Evolutionary conservation across 35 echinoderm and acorn worm species (phyloP).

Genomic region (Holothuria glaberrima): DNA sequence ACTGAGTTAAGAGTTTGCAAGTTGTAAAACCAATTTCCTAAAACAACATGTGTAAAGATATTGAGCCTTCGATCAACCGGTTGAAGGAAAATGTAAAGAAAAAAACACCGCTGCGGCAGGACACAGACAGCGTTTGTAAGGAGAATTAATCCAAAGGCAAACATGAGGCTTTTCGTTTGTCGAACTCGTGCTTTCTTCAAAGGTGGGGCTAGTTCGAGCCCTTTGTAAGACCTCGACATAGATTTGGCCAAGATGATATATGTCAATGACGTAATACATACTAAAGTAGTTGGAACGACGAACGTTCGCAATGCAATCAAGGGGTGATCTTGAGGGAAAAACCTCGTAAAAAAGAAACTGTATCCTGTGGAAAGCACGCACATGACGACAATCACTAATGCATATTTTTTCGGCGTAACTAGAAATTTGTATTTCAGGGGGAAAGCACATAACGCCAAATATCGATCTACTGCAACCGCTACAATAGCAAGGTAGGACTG

Average conservation of each 20-base stretch:
- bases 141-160: conserved; percentile 4
- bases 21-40: conserved; percentile 9
- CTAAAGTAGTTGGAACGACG: not conserved
- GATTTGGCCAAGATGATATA: not conserved
- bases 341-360: conserved; percentile 15
- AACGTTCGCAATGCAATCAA: not conserved
- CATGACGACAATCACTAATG: not conserved
- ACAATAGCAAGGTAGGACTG: not conserved
- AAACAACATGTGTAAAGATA: not conserved
- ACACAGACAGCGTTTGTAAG: conserved; percentile 4
- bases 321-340: not conserved
- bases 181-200: not conserved
- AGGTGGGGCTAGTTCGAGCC: not conserved
- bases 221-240: not conserved
- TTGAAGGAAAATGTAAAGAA: not conserved
- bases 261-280: not conserved
- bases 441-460: not conserved
- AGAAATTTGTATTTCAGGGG: conserved; percentile 32
- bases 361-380: not conserved
- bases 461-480: conserved; percentile 4
- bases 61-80: not conserved
- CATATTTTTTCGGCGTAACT: not conserved
- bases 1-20: not conserved
- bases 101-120: not conserved
- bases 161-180: conserved; percentile 10